Evolutionary conservation across 2,797 vertebrate species (phyloP), one percentile per base, ranked within the genome.

Genomic region (Sebastes melanostomus): DNA sequence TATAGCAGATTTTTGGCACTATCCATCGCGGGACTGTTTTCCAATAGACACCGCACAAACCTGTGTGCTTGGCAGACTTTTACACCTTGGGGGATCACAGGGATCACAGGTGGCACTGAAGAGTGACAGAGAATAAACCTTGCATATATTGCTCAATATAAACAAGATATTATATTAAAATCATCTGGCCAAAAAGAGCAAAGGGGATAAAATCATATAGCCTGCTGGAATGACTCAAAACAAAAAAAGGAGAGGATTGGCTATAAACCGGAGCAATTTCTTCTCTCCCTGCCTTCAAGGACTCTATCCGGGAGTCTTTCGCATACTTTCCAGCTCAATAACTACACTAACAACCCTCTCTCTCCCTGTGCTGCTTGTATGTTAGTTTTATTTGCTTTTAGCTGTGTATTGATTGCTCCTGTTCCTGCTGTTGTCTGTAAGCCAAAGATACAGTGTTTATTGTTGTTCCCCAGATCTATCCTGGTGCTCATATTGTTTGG

Each of bases 1-100:
- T 96, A 95, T 75, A 86, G 78, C 62, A 55, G 79, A 84, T 73
- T 93, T 90, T 84, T 92, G 93, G 90, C 91, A 88, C 84, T 4
- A 79, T 78, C 63, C 67, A 75, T 74, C 30, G 24, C 24, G 67
- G 83, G 82, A 89, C 78, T 86, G 81, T 89, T 87, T 91, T 92
- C 83, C 84, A 86, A 81, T 63, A 61, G 82, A 90, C 72, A 59
- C 67, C 25, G 88, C 80, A 72, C 71, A 79, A 90, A 75, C 72
- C 24, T 69, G 70, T 71, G 70, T 34, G 75, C 65, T 60, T 89
- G 79, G 87, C 83, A 82, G 83, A 70, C 60, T 78, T 77, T 55
- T 22, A 66, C 77, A 85, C 83, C 83, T 81, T 65, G 22, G 73
- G 73, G 86, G 73, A 77, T 83, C 78, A 59, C 78, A 2, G 50